These are phyloP conservation scores for Gryllus longicercus DNA, from an alignment of 2,888 invertebrate genomes.

Conservation along the genomic window DNA sequence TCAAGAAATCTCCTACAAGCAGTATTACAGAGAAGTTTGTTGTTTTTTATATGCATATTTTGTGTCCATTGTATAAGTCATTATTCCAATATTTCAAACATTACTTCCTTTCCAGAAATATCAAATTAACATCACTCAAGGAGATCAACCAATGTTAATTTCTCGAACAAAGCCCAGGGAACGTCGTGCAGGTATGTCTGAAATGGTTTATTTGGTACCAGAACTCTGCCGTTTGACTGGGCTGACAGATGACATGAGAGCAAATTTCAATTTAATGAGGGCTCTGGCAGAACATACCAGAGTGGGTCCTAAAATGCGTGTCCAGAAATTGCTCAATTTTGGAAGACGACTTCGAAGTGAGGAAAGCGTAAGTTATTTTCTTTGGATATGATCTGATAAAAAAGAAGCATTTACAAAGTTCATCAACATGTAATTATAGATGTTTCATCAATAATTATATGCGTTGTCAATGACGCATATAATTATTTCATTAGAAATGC, in stretches of 20 bases:
- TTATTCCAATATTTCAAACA: neutral
- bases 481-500: too few species aligned
- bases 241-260: slow-evolving; percentile 64
- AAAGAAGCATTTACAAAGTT: too few species aligned
- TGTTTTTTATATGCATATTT: too few species aligned
- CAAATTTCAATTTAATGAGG: slow-evolving; percentile 62
- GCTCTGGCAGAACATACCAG: slow-evolving; percentile 71
- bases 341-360: slow-evolving; percentile 58
- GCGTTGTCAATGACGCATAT: too few species aligned
- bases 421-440: too few species aligned
- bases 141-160: slow-evolving; percentile 74
- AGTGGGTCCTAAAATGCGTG: slow-evolving; percentile 64
- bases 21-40: slow-evolving; percentile 56
- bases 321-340: slow-evolving; percentile 64
- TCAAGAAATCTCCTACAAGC: slow-evolving; percentile 53
- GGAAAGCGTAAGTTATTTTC: slow-evolving; percentile 39
- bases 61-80: neutral
- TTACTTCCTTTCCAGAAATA: slow-evolving; percentile 59
- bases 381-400: too few species aligned
- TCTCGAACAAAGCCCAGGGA: slow-evolving; percentile 67
- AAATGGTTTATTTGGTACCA: slow-evolving; percentile 72
- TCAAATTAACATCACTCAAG: slow-evolving; percentile 59
- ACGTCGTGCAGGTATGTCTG: slow-evolving; percentile 65
- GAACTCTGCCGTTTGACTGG: slow-evolving; percentile 85
- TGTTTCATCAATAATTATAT: too few species aligned